phyloP scores from a whole-genome alignment of 1,140 invertebrate genomes.

The Mesaphorura yosii region DNA sequence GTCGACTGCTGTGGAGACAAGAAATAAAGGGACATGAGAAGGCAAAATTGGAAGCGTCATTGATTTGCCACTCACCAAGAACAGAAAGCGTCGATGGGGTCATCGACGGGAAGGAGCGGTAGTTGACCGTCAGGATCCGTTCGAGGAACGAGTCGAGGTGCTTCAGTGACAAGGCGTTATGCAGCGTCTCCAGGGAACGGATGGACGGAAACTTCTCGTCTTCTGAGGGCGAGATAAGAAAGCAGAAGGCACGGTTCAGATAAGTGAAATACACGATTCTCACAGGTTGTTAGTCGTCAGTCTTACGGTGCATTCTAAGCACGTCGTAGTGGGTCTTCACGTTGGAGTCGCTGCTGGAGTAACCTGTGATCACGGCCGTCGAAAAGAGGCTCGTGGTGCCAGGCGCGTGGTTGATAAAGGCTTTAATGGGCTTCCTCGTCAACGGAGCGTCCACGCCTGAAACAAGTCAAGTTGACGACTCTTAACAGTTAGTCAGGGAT shows the following conservation, averaged over 20 bases:
- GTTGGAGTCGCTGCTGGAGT: constrained; percentile 41
- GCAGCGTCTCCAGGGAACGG: constrained; percentile 83
- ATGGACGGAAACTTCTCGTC: constrained; percentile 67
- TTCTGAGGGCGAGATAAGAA: constrained; percentile 1
- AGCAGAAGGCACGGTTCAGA: background rate
- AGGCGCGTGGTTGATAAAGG: constrained; percentile 10
- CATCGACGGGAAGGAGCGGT: constrained; percentile 42
- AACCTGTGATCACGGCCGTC: constrained; percentile 83
- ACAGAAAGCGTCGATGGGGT: constrained; percentile 40
- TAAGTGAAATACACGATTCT: too few relatives aligned
- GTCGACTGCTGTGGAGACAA: background rate
- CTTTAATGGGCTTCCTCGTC: constrained; percentile 7
- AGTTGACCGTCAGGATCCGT: constrained; percentile 23
- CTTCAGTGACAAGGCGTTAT: constrained; percentile 82
- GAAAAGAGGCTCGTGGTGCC: constrained; percentile 59
- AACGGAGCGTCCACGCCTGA: constrained; percentile 1
- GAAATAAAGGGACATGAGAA: background rate
- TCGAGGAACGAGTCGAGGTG: constrained; percentile 50
- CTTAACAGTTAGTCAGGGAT: too few relatives aligned
- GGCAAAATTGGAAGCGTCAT: background rate
- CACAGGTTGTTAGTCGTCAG: too few relatives aligned
- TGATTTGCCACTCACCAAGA: background rate
- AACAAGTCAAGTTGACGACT: too few relatives aligned
- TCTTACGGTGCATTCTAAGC: constrained; percentile 4
- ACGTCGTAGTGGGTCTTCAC: constrained; percentile 5